Base-by-base conservation (phyloP, 2,797 vertebrate species). In the Pseudotriccus pelzelni region DNA sequence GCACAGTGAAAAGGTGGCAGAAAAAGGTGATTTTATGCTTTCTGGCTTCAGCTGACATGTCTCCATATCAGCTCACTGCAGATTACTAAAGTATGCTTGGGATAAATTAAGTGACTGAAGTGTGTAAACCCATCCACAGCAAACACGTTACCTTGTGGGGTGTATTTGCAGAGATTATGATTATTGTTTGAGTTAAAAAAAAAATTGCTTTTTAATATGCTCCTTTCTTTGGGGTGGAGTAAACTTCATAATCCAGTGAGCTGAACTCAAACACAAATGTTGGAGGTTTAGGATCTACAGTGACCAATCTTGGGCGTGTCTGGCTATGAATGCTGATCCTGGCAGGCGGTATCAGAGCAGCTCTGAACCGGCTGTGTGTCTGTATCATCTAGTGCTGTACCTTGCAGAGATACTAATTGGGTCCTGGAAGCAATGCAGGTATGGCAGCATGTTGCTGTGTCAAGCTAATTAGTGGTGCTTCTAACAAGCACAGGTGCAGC, bases 321-420 rank as follows among this genome's bases (percentile, higher is more conserved):
- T 87, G 66, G 43, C 32, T 39, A 7, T 0, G n/a, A 85, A 14
- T n/a, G 41, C 64, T 62, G 66, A 58, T 84, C 62, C 90, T 27
- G 74, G 69, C 62, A 75, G 69, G 80, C 1, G 0, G 16, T 34
- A 69, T 47, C 73, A 69, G 58, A 90, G 79, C 43, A 70, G 50
- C 73, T 90, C 75, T 58, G 85, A 86, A 84, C 85, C 75, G 91
- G 73, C 79, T 72, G 85, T 0, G 1, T 43, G n/a, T 75, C 79
- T 94, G 14, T 67, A 60, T 36, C 6, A 0, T 72, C 79, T 84
- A 36, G 39, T 58, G 80, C 76, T 78, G 90, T 84, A 88, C 74
- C 95, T 97, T 1, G 6, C 90, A 88, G 85, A 94, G 95, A 63
- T 91, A 90, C 80, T 96, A 97, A 96, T 97, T 95, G 87, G 94